Percentiles rank a stretch among this genome's conserved stretches.
phyloP scores from a whole-genome alignment of 2,797 vertebrate genomes.

The Coregonus suidteri region DNA sequence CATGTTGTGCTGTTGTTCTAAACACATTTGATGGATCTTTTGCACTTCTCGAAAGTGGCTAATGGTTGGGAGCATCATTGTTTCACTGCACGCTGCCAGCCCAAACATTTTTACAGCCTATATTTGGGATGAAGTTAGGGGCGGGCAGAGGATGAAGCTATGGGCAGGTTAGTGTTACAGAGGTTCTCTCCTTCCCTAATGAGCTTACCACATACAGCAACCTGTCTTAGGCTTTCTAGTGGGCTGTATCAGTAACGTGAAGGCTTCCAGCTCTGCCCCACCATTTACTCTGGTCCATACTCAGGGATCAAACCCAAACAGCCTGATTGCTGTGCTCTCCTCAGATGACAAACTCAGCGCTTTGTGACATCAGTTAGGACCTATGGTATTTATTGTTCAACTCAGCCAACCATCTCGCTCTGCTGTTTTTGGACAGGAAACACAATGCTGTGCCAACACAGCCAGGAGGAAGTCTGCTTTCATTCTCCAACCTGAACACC shows the following conservation, averaged over 20 bases:
- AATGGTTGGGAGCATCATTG: conserved; percentile 57
- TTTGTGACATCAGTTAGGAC: conserved; percentile 62
- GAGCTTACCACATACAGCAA: conserved; percentile 52
- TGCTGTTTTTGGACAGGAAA: conserved; percentile 76
- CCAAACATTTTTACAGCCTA: conserved; percentile 69
- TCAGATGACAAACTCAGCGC: conserved; percentile 58
- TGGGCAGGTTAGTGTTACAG: conserved; percentile 44
- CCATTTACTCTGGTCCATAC: conserved; percentile 25
- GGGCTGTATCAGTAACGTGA: conserved; percentile 51
- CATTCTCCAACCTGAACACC: conserved; percentile 43
- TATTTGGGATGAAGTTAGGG: conserved; percentile 44
- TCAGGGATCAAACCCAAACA: conserved; percentile 61
- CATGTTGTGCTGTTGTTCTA: conserved; percentile 26
- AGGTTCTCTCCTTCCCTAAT: conserved; percentile 49
- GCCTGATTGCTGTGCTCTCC: conserved; percentile 59
- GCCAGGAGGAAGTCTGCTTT: conserved; percentile 67
- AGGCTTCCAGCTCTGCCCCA: conserved; percentile 33
- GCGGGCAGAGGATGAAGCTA: conserved; percentile 34
- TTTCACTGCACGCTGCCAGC: conserved; percentile 58
- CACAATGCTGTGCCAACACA: conserved; percentile 50
- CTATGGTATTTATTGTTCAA: conserved; percentile 72
- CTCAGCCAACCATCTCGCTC: conserved; percentile 65
- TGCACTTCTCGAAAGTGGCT: conserved; percentile 61
- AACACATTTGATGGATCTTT: conserved; percentile 47
- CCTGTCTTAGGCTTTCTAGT: conserved; percentile 50